Conservation (phyloP, 2,113 vertebrate species). For the Halichoerus grypus region DNA sequence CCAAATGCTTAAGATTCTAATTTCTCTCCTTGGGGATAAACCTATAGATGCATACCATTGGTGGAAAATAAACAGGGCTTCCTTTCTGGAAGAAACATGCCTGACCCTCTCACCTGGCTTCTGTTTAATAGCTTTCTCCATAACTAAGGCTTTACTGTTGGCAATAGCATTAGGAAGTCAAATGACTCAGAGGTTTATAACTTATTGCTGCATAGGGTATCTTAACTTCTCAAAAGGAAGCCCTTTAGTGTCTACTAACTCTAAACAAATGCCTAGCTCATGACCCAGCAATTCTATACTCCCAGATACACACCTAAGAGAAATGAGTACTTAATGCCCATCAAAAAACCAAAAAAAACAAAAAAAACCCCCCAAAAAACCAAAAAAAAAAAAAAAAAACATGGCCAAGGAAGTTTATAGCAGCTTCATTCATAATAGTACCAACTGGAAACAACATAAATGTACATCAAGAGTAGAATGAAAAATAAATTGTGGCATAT, state of each 20-base stretch:
- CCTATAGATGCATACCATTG: not conserved
- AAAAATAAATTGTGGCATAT: slow-evolving; percentile 26
- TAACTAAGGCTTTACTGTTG: slow-evolving; percentile 19
- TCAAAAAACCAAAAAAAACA: not conserved
- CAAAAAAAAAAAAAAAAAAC: not conserved
- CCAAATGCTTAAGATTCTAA: slow-evolving; percentile 22
- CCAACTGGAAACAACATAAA: not conserved
- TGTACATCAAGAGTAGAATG: not conserved
- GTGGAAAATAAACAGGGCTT: slow-evolving; percentile 24
- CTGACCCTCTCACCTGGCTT: not conserved
- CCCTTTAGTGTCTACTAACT: not conserved
- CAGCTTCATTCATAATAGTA: not conserved
- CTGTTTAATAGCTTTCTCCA: not conserved
- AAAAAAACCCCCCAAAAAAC: not conserved
- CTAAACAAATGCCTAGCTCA: not conserved
- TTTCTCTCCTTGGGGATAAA: slow-evolving; percentile 43
- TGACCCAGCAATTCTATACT: not conserved
- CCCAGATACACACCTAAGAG: not conserved
- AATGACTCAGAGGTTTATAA: not conserved
- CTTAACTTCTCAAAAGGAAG: not conserved
- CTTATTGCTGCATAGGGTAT: not conserved
- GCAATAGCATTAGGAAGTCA: not conserved
- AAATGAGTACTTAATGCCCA: not conserved
- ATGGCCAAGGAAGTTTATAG: not conserved
- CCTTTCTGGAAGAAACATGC: not conserved